phyloP scores from a whole-genome alignment of 92 coral and sea anemone genomes.

The Parazoanthus darwini region DNA sequence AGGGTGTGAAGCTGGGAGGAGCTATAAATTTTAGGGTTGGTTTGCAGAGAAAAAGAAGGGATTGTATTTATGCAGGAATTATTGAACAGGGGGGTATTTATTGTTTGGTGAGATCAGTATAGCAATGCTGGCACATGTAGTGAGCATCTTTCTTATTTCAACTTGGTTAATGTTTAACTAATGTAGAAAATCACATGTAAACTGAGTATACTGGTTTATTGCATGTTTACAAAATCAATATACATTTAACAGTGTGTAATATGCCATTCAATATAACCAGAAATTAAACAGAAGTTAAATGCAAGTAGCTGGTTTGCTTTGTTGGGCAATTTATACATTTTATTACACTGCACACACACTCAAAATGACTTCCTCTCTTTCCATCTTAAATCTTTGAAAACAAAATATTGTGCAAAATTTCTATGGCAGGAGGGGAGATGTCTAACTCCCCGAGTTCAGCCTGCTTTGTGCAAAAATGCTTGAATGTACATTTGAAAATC shows the following conservation, averaged over 20 bases:
- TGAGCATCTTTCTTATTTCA: constrained; percentile 20
- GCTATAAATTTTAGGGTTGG: not conserved
- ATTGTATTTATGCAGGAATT: not conserved
- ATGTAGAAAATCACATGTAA: not conserved
- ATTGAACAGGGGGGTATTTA: not conserved
- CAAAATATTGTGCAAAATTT: too few species aligned
- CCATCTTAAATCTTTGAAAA: not conserved
- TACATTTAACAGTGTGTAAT: not conserved
- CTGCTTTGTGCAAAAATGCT: constrained; percentile 2
- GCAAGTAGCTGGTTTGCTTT: constrained; percentile 15
- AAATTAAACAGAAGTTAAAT: constrained; percentile 23
- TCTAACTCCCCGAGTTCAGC: not conserved
- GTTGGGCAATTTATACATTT: not conserved
- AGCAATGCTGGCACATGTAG: not conserved
- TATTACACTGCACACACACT: constrained; percentile 2
- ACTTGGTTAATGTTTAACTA: not conserved
- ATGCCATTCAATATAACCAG: constrained; percentile 25
- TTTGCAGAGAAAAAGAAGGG: not conserved
- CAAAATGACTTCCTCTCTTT: not conserved
- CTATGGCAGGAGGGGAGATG: too few species aligned
- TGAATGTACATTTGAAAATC: not conserved
- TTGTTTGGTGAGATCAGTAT: not conserved
- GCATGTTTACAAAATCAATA: not conserved
- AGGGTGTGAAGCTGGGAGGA: not conserved
- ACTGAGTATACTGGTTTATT: not conserved